Conservation (phyloP, 2,797 vertebrate genomes). For the Falco berigora region DNA sequence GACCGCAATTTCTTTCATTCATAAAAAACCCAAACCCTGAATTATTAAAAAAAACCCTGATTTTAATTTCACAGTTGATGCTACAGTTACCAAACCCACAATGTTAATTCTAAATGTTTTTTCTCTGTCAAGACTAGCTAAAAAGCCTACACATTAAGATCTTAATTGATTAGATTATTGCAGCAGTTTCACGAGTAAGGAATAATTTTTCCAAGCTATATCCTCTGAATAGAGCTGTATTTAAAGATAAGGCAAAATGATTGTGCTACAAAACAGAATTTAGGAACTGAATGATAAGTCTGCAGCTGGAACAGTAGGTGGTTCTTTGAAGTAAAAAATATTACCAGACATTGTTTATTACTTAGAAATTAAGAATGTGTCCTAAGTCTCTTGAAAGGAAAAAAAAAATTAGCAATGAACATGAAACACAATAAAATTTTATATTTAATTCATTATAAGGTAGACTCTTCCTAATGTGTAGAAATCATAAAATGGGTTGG, state of each 20-base stretch:
- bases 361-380: not conserved
- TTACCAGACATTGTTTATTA: not conserved
- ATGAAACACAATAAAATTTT: not conserved
- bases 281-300: not conserved
- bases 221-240: not conserved
- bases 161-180: slow-evolving; percentile 27
- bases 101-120: not conserved
- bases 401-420: not conserved
- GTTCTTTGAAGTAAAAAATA: not conserved
- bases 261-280: not conserved
- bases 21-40: not conserved
- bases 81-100: not conserved
- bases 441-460: not conserved
- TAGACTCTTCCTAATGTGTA: not conserved
- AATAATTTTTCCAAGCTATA: slow-evolving; percentile 10
- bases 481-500: not conserved
- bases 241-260: slow-evolving; percentile 11
- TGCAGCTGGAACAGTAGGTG: not conserved
- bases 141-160: slow-evolving; percentile 2
- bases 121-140: not conserved
- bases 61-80: slow-evolving; percentile 32
- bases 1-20: slow-evolving; percentile 47
- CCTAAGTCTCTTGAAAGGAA: not conserved
- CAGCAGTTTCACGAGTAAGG: not conserved
- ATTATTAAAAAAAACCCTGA: not conserved